phyloP scores from a whole-genome alignment of 2,888 invertebrate species.

The Amphimallon solstitiale region DNA sequence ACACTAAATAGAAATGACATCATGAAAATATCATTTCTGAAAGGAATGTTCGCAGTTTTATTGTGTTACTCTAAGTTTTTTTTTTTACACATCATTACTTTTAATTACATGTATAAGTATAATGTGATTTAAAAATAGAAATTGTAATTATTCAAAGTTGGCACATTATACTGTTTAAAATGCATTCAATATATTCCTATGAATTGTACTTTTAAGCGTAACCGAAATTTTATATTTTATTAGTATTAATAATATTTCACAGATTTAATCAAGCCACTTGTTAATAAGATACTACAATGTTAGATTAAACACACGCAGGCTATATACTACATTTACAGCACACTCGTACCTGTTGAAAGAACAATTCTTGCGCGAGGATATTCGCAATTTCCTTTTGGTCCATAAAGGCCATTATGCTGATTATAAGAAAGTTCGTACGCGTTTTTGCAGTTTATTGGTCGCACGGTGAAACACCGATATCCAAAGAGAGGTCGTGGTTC shows the following conservation, averaged over 20 bases:
- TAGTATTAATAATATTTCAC: not conserved
- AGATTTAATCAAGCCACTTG: slow-evolving; percentile 1
- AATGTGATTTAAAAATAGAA: no score
- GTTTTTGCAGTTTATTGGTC: not conserved
- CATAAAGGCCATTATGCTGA: slow-evolving; percentile 64
- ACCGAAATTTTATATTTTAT: no score
- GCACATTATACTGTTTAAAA: no score
- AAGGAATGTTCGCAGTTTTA: no score
- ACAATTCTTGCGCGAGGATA: slow-evolving; percentile 86
- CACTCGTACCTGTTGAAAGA: slow-evolving; percentile 72
- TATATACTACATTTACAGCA: not conserved
- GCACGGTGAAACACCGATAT: not conserved
- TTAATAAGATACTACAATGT: slow-evolving; percentile 1
- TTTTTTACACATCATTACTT: no score
- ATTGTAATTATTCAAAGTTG: no score
- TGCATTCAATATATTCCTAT: no score
- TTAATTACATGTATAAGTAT: no score
- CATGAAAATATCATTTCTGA: no score
- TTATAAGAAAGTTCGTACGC: slow-evolving; percentile 7
- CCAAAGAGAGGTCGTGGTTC: not conserved
- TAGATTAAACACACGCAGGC: not conserved
- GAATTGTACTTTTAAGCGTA: no score
- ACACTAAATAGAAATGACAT: no score
- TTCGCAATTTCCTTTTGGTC: slow-evolving; percentile 87
- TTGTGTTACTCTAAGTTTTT: no score